Evolutionary conservation across 2,797 vertebrate genomes (phyloP).

Genomic region (Gobionotothen gibberifrons): DNA sequence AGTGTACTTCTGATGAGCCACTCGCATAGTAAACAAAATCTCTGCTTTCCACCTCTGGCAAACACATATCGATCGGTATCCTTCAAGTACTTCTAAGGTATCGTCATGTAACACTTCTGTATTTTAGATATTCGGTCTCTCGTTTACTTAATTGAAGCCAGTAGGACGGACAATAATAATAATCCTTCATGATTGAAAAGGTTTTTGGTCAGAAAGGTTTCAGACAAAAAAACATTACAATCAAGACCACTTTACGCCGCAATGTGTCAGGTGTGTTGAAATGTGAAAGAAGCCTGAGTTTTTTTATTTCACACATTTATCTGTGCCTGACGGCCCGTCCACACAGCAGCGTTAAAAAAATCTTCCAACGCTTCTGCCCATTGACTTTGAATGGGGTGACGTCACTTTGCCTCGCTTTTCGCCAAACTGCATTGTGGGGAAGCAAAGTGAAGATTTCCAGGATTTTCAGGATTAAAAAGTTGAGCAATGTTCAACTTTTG

Average conservation of each 20-base stretch:
- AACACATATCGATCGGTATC: not conserved
- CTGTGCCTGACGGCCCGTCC: not conserved
- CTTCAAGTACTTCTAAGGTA: not conserved
- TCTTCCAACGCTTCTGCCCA: too few relatives aligned
- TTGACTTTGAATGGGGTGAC: too few relatives aligned
- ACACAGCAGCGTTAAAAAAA: too few relatives aligned
- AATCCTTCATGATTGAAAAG: too few relatives aligned
- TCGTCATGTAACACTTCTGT: not conserved
- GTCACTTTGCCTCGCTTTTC: too few relatives aligned
- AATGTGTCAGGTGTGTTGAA: not conserved
- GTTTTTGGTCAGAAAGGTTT: not conserved
- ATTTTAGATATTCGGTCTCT: not conserved
- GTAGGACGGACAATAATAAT: too few relatives aligned
- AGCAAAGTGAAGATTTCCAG: too few relatives aligned
- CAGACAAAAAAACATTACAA: not conserved
- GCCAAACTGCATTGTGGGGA: too few relatives aligned
- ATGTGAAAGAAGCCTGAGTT: not conserved
- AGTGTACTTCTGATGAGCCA: not conserved
- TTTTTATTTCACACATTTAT: slow-evolving; percentile 1
- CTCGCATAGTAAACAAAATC: not conserved
- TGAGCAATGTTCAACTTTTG: too few relatives aligned
- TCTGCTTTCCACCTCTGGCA: not conserved
- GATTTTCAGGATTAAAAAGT: too few relatives aligned
- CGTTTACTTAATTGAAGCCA: not conserved
- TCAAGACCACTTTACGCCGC: not conserved